Evolutionary conservation across 2,797 vertebrate species (phyloP).

Genomic region (Falco peregrinus): DNA sequence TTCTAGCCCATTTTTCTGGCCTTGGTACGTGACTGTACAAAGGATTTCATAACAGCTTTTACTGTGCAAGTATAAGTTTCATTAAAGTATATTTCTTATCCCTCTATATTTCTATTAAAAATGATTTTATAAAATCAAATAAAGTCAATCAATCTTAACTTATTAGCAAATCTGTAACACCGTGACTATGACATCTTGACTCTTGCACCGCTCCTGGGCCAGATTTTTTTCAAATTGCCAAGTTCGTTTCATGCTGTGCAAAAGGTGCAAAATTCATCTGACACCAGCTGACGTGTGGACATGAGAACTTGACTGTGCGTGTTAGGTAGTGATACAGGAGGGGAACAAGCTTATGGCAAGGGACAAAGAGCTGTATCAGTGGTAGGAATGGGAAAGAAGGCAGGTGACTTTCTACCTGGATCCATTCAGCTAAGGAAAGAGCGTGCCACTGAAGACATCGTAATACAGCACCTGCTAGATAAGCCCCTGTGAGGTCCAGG

Average conservation of each 20-base stretch:
- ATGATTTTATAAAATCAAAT: no score
- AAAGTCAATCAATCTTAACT: no score
- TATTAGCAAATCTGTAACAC: no score
- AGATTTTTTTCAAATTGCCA: not conserved
- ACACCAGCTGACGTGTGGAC: not conserved
- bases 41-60: no score
- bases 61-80: no score
- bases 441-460: not conserved
- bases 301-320: fast-evolving
- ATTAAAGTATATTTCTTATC: no score
- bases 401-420: not conserved
- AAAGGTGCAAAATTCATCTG: not conserved
- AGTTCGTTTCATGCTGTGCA: not conserved
- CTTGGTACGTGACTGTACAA: no score
- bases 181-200: not conserved
- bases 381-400: not conserved
- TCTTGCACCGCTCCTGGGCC: not conserved
- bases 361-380: not conserved
- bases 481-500: not conserved
- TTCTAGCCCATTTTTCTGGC: no score
- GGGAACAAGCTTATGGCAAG: not conserved
- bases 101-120: no score
- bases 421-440: not conserved
- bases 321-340: not conserved
- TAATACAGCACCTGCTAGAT: not conserved